Evolutionary conservation across 30 jellyfish, hydroid and myxozoan genomes (phyloP).

Genomic region (Aurelia aurita): DNA sequence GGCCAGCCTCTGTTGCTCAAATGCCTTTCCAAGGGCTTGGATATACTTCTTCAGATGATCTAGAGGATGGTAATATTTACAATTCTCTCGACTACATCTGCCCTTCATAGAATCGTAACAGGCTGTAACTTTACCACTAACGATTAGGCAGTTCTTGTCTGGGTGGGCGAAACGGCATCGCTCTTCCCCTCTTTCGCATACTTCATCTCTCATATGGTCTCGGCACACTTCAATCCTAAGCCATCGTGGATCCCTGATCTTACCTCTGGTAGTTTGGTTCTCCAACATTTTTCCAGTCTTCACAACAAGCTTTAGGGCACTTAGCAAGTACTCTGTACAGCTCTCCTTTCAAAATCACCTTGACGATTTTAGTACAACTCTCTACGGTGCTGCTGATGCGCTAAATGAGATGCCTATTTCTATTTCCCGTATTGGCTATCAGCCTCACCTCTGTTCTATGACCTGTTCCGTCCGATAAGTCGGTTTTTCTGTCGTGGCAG

Average conservation of each 20-base stretch:
- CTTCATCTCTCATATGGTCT: constrained; percentile 58
- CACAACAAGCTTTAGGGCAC: neutral
- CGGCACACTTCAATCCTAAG: constrained; percentile 68
- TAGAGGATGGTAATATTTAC: constrained; percentile 75
- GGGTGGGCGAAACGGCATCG: constrained; percentile 75
- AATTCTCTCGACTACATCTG: constrained; percentile 61
- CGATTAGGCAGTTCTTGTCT: constrained; percentile 44
- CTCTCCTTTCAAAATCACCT: neutral
- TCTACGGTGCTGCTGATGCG: neutral
- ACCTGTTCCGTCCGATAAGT: constrained; percentile 25
- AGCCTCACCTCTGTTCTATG: constrained; percentile 37
- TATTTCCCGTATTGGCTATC: neutral
- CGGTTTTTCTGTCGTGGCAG: neutral
- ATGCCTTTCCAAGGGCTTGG: constrained; percentile 73
- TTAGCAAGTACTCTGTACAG: neutral
- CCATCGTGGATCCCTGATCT: constrained; percentile 79
- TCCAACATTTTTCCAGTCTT: neutral
- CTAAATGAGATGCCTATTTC: neutral
- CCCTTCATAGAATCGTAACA: constrained; percentile 70
- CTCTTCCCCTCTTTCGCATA: constrained; percentile 57
- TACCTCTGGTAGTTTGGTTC: constrained; percentile 41
- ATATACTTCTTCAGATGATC: constrained; percentile 54
- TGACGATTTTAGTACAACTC: neutral
- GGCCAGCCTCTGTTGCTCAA: constrained; percentile 61
- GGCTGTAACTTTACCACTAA: constrained; percentile 55